Conservation (phyloP, 2,888 invertebrate genomes). For the Rotaria socialis region DNA sequence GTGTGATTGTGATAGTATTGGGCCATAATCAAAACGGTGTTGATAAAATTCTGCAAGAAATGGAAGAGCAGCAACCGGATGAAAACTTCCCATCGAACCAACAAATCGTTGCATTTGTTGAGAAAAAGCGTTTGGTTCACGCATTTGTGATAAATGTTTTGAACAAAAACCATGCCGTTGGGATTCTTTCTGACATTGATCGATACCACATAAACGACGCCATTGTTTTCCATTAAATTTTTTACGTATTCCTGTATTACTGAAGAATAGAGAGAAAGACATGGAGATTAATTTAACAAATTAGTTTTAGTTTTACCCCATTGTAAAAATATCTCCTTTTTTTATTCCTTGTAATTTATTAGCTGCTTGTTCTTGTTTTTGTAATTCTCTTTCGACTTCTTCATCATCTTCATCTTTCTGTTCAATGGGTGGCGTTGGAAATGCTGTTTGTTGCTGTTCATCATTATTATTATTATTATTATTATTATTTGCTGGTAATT, state of each 20-base stretch:
- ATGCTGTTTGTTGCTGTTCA: not conserved
- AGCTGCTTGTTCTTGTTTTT: not conserved
- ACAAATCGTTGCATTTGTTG: not conserved
- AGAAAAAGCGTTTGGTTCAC: not conserved
- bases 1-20: not conserved
- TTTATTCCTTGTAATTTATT: constrained; percentile 8
- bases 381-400: constrained; percentile 24
- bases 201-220: constrained; percentile 18
- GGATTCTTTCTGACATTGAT: constrained; percentile 29
- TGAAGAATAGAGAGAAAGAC: not conserved
- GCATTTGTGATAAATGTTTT: constrained; percentile 35
- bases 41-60: not conserved
- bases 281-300: not conserved
- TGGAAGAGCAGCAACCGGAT: not conserved
- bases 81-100: constrained; percentile 4
- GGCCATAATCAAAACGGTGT: not conserved
- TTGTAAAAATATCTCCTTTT: constrained; percentile 17
- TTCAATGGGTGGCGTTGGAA: not conserved
- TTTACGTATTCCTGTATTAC: constrained; percentile 18
- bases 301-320: not conserved
- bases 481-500: not conserved
- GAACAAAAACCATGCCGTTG: constrained; percentile 35
- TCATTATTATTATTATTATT: not conserved
- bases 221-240: constrained; percentile 37
- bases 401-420: constrained; percentile 8